These are phyloP conservation scores for Caenorhabditis inopinata DNA, from an alignment of 1,140 invertebrate genomes.

Conservation along the genomic window DNA sequence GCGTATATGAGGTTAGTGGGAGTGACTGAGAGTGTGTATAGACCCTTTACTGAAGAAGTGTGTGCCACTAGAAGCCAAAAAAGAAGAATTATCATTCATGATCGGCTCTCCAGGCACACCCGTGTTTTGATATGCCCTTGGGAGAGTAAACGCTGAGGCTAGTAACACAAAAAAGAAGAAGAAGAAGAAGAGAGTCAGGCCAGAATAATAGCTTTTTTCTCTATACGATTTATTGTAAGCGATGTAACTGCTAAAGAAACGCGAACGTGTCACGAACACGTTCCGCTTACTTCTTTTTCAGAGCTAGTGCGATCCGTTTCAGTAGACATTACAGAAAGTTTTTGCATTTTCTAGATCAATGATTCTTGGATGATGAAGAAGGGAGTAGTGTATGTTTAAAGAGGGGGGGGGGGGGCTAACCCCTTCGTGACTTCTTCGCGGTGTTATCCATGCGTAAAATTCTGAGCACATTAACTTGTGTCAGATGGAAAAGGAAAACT, in stretches of 20 bases:
- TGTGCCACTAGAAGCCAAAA: not conserved
- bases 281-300: not conserved
- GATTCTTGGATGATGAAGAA: not conserved
- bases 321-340: not conserved
- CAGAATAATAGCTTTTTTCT: not conserved
- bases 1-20: constrained; percentile 12
- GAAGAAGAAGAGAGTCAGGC: not conserved
- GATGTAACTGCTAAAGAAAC: not conserved
- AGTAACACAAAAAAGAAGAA: not conserved
- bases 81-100: constrained; percentile 33
- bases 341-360: not conserved
- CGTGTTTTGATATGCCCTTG: constrained; percentile 19
- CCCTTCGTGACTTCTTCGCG: not conserved
- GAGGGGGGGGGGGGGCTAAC: not conserved
- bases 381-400: too few species aligned
- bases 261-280: constrained; percentile 25
- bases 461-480: constrained; percentile 21
- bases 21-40: constrained; percentile 7
- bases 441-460: constrained; percentile 11
- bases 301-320: not conserved
- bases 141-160: not conserved
- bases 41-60: not conserved
- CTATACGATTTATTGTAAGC: constrained; percentile 19
- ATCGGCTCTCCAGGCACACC: not conserved
- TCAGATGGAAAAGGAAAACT: not conserved